Percentiles rank a stretch among this genome's conserved stretches.
Evolutionary conservation across 2,113 vertebrate genomes (phyloP).

Genomic region (Urocolius indicus): DNA sequence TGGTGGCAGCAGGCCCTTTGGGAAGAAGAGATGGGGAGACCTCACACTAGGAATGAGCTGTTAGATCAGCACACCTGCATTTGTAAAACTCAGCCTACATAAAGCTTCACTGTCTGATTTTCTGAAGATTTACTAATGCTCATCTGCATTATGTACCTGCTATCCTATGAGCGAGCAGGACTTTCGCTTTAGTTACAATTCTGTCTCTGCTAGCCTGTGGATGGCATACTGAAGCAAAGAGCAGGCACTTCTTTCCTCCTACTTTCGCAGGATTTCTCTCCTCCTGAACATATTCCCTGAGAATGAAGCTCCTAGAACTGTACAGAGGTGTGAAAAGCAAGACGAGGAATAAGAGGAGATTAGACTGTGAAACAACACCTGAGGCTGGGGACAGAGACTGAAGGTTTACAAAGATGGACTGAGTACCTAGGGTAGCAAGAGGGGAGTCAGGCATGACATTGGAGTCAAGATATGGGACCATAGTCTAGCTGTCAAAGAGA

Average conservation of each 20-base stretch:
- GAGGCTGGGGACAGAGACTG: background rate
- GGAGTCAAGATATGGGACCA: rapidly evolving
- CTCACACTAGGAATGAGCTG: background rate
- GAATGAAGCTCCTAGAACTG: background rate
- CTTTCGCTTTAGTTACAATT: background rate
- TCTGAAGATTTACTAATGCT: background rate
- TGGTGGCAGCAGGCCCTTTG: background rate
- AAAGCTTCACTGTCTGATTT: background rate
- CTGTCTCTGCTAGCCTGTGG: background rate
- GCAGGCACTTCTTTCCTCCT: background rate
- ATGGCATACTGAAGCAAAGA: background rate
- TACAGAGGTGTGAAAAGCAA: background rate
- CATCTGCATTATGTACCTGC: background rate
- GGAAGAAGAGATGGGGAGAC: background rate
- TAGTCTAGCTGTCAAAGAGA: background rate
- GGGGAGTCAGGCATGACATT: background rate
- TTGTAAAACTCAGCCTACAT: background rate
- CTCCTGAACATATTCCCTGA: background rate
- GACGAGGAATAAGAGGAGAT: background rate
- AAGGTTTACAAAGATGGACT: background rate
- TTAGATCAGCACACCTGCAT: background rate
- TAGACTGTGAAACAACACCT: background rate
- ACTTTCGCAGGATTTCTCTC: background rate
- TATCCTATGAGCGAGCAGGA: background rate
- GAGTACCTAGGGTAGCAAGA: background rate